Base-by-base conservation (phyloP, 2,113 vertebrate genomes). In the Podiceps cristatus region DNA sequence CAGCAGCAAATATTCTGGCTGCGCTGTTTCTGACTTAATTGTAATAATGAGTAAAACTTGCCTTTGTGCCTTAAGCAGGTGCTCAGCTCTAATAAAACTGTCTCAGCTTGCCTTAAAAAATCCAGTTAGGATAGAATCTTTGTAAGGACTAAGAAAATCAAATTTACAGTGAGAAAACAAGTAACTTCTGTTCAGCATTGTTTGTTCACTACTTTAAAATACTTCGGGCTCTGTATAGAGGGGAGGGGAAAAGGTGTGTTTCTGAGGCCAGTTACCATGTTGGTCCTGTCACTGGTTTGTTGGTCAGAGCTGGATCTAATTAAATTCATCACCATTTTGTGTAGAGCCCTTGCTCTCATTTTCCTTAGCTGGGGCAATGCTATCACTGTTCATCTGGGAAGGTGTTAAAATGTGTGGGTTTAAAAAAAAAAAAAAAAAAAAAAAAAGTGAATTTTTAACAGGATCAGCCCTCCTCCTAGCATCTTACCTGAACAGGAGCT, bases 201-300 rank as follows among this genome's bases (percentile, higher is more conserved):
- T 55, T 83, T 19, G 63, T 55, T 83, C 62, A 35, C 14, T 25
- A 4, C n/a, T 47, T 69, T 15, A 8, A 22, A 90, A 52, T 25
- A 40, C 13, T 76, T 1, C 0, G 7, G 19, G 35, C 29, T 49
- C 22, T 58, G 29, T 23, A 0, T 5, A 7, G 33, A 59, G 66
- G 42, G 59, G 19, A 72, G 35, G 16, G 37, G 23, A 53, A 42
- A 15, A 35, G 28, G 23, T 4, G 31, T 10, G 24, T 47, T 71
- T 47, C 55, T 44, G 62, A 37, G 44, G 16, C 44, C 27, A 19
- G 0, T 44, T 40, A 14, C 8, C 0, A 0, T 37, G 7, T 27
- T 25, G 29, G 55, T 59, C 29, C 0, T 59, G 79, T 47, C 37
- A 6, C 11, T 49, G 55, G 10, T 75, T 69, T 4, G 2, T 12